Evolutionary conservation across 2,888 invertebrate species (phyloP).

Genomic region (Clostera curtula): DNA sequence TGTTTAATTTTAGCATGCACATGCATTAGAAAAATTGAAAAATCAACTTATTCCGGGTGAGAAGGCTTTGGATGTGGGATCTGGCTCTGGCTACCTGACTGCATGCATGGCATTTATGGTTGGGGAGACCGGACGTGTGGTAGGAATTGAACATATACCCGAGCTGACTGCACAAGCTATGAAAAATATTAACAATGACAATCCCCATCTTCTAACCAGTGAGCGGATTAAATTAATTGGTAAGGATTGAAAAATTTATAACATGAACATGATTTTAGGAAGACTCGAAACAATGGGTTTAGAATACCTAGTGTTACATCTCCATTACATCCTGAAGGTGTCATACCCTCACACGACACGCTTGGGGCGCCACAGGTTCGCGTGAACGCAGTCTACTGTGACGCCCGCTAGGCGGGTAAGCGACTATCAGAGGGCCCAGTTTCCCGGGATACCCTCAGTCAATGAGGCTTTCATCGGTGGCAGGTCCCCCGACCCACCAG

Average conservation of each 20-base stretch:
- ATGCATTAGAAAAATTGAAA: constrained; percentile 89
- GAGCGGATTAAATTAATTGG: constrained; percentile 82
- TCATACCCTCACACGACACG: too few relatives aligned
- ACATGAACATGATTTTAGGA: neutral
- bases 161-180: constrained; percentile 84
- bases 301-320: too few relatives aligned
- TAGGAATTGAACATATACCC: constrained; percentile 94
- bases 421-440: too few relatives aligned
- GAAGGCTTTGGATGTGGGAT: constrained; percentile 92
- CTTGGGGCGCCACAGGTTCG: too few relatives aligned
- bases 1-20: constrained; percentile 82
- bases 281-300: too few relatives aligned
- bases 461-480: too few relatives aligned
- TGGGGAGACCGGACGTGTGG: constrained; percentile 78
- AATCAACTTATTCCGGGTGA: constrained; percentile 85
- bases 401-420: too few relatives aligned
- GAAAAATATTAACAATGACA: constrained; percentile 84
- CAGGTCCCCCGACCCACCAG: too few relatives aligned
- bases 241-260: constrained; percentile 40
- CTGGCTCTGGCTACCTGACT: constrained; percentile 94
- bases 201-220: constrained; percentile 79
- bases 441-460: too few relatives aligned
- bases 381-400: too few relatives aligned
- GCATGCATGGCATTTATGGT: constrained; percentile 93
- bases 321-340: too few relatives aligned